These are phyloP conservation scores for Trissolcus japonicus DNA, from an alignment of 2,888 invertebrate species.

Conservation along the genomic window DNA sequence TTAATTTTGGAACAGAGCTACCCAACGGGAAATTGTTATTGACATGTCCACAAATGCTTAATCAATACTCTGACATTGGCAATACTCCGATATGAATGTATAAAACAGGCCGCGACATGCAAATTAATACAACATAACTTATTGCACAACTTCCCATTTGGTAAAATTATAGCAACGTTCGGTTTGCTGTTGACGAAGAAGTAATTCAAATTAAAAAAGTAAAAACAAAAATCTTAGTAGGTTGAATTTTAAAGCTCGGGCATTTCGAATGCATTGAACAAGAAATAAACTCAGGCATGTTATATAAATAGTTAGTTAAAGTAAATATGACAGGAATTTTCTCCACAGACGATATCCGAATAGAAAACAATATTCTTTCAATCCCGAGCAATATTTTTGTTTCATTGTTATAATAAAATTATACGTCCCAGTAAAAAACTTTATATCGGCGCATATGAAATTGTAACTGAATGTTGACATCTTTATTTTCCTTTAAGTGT, in stretches of 20 bases:
- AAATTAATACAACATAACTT: no score
- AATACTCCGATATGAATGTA: no score
- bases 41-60: no score
- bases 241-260: slow-evolving; percentile 52
- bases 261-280: slow-evolving; percentile 55
- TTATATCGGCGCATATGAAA: not conserved
- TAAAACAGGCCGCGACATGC: no score
- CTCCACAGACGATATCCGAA: slow-evolving; percentile 52
- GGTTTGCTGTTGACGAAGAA: slow-evolving; percentile 34
- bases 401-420: not conserved
- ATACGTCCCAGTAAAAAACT: not conserved
- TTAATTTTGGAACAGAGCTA: slow-evolving; percentile 4
- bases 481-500: not conserved
- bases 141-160: slow-evolving; percentile 1
- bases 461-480: not conserved
- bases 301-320: slow-evolving; percentile 25
- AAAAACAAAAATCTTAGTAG: slow-evolving; percentile 56
- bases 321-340: slow-evolving; percentile 40
- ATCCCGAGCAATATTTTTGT: no score
- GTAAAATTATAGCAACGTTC: slow-evolving; percentile 41
- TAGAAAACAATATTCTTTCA: slow-evolving; percentile 9
- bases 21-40: no score
- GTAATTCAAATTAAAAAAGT: slow-evolving; percentile 49
- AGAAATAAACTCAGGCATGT: slow-evolving; percentile 50
- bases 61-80: no score